Percentiles rank a stretch among this genome's conserved stretches.
These are phyloP conservation scores for Eleutherodactylus coqui DNA, from an alignment of 2,797 vertebrate genomes.

Conservation along the genomic window DNA sequence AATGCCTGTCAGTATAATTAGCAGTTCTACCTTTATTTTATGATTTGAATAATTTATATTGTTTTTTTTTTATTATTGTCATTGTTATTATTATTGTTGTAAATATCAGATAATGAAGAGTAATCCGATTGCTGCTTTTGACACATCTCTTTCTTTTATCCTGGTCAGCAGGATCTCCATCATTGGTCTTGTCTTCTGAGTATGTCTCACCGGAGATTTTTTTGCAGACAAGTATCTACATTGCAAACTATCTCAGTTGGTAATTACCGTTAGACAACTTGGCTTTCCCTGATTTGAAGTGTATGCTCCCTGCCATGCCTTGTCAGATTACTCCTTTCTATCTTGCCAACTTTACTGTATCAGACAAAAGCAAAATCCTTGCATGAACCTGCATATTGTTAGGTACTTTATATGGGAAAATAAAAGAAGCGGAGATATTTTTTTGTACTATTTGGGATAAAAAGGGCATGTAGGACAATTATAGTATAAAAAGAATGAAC, in stretches of 20 bases:
- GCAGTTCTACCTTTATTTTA: not conserved
- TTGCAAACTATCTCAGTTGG: not conserved
- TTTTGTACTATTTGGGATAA: not conserved
- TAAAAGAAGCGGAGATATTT: not conserved
- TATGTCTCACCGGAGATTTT: not conserved
- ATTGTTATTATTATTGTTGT: not conserved
- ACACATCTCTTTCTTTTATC: not conserved
- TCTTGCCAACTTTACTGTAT: not conserved
- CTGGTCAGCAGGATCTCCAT: not conserved
- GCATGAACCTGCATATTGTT: slow-evolving; percentile 5
- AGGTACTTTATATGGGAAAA: not conserved
- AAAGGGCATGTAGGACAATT: not conserved
- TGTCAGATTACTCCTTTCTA: slow-evolving; percentile 5
- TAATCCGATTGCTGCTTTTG: not conserved
- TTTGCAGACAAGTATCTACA: not conserved
- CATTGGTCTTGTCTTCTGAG: not conserved
- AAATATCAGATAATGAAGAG: not conserved
- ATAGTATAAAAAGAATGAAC: too few relatives aligned
- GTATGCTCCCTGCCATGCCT: slow-evolving; percentile 19
- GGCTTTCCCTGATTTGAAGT: not conserved
- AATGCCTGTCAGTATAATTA: not conserved
- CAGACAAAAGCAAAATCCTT: slow-evolving; percentile 9
- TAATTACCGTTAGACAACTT: slow-evolving; percentile 12
- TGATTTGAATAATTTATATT: not conserved
- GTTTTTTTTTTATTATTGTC: not conserved